phyloP scores from a whole-genome alignment of 2,797 vertebrate species.

The Phoxinus dragarum region DNA sequence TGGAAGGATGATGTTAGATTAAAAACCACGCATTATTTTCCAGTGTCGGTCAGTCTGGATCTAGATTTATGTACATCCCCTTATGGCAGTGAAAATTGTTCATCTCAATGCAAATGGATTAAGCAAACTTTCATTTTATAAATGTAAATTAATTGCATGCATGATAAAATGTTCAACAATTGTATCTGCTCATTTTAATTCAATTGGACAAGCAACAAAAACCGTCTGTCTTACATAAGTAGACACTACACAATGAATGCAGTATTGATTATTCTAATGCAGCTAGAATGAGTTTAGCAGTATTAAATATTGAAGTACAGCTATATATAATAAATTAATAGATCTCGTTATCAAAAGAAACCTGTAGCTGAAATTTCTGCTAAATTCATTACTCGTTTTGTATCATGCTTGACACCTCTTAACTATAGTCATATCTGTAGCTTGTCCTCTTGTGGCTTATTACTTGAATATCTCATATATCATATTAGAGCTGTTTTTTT shows the following conservation, averaged over 20 bases:
- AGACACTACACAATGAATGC: neutral
- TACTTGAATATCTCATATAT: slow-evolving; percentile 17
- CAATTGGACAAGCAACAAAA: neutral
- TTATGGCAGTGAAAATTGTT: neutral
- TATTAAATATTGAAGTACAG: slow-evolving; percentile 5
- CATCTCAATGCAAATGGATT: neutral
- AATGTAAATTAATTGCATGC: neutral
- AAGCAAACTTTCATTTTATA: neutral
- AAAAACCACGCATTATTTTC: neutral
- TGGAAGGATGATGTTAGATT: neutral
- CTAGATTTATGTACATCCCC: neutral
- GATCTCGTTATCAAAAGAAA: neutral
- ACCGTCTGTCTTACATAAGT: neutral
- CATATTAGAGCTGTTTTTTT: neutral
- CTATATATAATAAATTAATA: neutral
- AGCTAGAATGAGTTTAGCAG: neutral
- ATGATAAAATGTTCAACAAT: neutral
- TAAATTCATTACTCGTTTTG: neutral
- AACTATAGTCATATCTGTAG: slow-evolving; percentile 1
- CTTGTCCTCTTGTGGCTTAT: slow-evolving; percentile 11
- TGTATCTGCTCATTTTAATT: neutral
- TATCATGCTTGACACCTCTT: neutral
- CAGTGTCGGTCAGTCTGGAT: neutral
- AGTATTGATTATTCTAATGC: neutral
- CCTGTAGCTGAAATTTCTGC: neutral